Percentiles rank a stretch among this genome's conserved stretches.
These are phyloP conservation scores for Ophion ellenae DNA, from an alignment of 2,888 invertebrate species.

Conservation along the genomic window DNA sequence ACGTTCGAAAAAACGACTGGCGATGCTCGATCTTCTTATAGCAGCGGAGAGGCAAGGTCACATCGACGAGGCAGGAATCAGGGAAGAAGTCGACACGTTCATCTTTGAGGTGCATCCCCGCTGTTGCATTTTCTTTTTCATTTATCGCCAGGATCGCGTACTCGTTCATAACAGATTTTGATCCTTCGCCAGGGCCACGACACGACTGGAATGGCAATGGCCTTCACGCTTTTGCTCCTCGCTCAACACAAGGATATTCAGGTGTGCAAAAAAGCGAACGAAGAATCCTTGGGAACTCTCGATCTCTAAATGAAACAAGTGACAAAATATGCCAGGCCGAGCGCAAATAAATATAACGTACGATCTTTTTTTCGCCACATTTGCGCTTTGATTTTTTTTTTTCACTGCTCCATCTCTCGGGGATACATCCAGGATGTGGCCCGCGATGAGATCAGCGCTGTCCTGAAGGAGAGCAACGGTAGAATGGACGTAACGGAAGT, in stretches of 20 bases:
- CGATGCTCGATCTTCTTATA: conserved; percentile 68
- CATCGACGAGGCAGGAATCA: conserved; percentile 67
- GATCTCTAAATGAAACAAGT: not conserved
- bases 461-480: conserved; percentile 84
- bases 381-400: not conserved
- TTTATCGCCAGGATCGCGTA: not conserved
- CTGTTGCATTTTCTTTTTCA: not conserved
- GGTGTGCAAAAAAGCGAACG: conserved; percentile 25
- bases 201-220: conserved; percentile 63
- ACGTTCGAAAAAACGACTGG: conserved; percentile 61
- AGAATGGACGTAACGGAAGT: conserved; percentile 85
- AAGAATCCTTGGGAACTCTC: not conserved
- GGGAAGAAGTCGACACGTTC: conserved; percentile 69
- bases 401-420: not conserved
- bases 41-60: conserved; percentile 57
- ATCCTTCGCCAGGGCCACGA: conserved; percentile 64
- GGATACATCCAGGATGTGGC: conserved; percentile 59
- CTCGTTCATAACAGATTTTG: not conserved
- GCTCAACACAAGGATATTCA: conserved; percentile 67
- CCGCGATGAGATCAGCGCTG: conserved; percentile 77
- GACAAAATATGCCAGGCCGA: not conserved
- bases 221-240: conserved; percentile 62
- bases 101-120: conserved; percentile 62
- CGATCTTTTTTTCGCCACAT: not conserved
- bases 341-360: no score